Conservation (phyloP, 2,113 vertebrate genomes). For the Talpa occidentalis region DNA sequence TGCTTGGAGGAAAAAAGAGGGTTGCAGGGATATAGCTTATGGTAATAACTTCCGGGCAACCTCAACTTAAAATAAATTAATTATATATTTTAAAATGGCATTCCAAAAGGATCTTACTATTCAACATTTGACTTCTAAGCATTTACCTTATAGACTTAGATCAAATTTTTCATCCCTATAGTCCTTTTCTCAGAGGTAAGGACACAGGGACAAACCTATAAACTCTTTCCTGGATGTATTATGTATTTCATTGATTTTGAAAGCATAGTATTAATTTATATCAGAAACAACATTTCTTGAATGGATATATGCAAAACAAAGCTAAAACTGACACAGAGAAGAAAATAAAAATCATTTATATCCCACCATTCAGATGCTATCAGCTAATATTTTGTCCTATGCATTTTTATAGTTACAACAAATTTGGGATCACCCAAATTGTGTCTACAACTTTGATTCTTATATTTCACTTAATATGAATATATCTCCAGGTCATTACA, state of each 20-base stretch:
- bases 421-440: neutral
- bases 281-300: neutral
- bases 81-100: constrained; percentile 21
- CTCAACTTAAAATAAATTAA: neutral
- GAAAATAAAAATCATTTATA: constrained; percentile 33
- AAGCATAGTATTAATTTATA: neutral
- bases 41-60: constrained; percentile 4
- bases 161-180: neutral
- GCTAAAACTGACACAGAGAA: neutral
- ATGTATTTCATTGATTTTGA: constrained; percentile 45
- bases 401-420: neutral
- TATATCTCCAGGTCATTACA: neutral
- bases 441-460: neutral
- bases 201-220: neutral
- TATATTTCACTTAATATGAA: constrained; percentile 29
- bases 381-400: neutral
- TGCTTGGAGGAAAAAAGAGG: neutral
- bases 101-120: neutral
- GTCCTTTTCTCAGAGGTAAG: neutral
- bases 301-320: constrained; percentile 15
- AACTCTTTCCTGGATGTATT: neutral
- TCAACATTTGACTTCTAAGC: neutral
- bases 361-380: neutral
- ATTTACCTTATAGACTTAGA: neutral
- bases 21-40: neutral